Evolutionary conservation across 2,888 invertebrate genomes (phyloP), one percentile per base, ranked within the genome.

Genomic region (Gymnosoma rotundatum): DNA sequence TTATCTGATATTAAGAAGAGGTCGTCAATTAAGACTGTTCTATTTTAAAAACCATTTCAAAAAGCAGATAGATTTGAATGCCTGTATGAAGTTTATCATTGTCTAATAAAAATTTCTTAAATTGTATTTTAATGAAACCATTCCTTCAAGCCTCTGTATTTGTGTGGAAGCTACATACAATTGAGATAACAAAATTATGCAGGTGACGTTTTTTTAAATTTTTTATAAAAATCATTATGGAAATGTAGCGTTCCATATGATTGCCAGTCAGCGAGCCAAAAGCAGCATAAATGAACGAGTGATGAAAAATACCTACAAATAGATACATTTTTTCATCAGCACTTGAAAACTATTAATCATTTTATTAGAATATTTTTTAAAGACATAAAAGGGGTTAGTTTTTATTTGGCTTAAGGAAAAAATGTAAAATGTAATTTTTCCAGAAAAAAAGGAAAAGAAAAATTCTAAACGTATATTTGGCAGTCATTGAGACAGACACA

Each of bases 341-440:
- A 81, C 73, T 78, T 79, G 63, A 80, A 69, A 63, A 64, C 78
- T 74, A 84, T 84, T 84, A 81, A 84, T 84, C 81, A 83, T 84
- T 81, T 74, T 50, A 58, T 60, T 20, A 38, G 4, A 66, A 12
- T 50, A 10, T 72, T 50, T 73, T 50, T 8, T 32, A 74, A 52
- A 7, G 21, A 8, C n/a, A 38, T 60, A 48, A 73, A 81, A 60
- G 60, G 83, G 78, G 58, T 73, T n/a, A 20, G 61, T 60, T 78
- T 74, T 56, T 18, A 16, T 42, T 58, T 72, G 32, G 20, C 7
- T 14, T 0, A 54, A 32, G n/a, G 9, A 21, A 69, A 58, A 58
- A 36, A 9, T 32, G 8, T 52, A 63, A 72, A 63, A 81, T 80
- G 79, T 48, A 16, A 5, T 48, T 48, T 48, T 12, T 42, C 10